Conservation (phyloP, 2,113 vertebrate genomes). For the Phaethon lepturus region DNA sequence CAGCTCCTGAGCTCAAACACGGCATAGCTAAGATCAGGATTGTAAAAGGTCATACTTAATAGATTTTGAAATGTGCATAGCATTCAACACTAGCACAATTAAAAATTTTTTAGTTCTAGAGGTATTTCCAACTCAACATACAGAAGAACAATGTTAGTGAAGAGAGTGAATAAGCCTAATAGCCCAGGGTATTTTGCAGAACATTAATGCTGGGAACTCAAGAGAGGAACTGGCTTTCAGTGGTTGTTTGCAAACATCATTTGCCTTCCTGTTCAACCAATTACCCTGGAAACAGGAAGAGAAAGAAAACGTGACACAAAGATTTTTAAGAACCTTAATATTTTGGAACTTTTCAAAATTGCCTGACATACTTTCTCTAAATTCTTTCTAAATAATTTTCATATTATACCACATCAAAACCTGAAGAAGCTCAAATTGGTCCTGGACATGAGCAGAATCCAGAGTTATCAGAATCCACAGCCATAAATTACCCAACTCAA, state of each 20-base stretch:
- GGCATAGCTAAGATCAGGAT: background rate
- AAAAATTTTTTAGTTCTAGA: background rate
- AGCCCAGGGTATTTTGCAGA: background rate
- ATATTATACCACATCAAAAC: background rate
- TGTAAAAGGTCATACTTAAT: background rate
- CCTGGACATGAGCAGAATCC: background rate
- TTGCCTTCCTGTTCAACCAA: background rate
- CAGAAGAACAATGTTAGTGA: background rate
- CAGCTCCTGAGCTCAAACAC: background rate
- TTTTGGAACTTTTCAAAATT: background rate
- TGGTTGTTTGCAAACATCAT: background rate
- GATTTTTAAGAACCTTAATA: background rate
- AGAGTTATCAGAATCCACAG: background rate
- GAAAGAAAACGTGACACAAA: background rate
- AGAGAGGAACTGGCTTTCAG: background rate
- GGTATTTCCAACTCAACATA: background rate
- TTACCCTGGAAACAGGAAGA: background rate
- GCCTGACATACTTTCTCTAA: background rate
- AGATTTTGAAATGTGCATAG: slow-evolving; percentile 3
- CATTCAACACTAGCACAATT: background rate
- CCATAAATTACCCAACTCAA: background rate
- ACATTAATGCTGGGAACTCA: background rate
- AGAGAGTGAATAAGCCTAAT: background rate
- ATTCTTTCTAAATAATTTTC: background rate
- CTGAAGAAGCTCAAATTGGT: background rate